Base-by-base conservation (phyloP, 2,888 invertebrate species). In the Standfussiana lucernea region DNA sequence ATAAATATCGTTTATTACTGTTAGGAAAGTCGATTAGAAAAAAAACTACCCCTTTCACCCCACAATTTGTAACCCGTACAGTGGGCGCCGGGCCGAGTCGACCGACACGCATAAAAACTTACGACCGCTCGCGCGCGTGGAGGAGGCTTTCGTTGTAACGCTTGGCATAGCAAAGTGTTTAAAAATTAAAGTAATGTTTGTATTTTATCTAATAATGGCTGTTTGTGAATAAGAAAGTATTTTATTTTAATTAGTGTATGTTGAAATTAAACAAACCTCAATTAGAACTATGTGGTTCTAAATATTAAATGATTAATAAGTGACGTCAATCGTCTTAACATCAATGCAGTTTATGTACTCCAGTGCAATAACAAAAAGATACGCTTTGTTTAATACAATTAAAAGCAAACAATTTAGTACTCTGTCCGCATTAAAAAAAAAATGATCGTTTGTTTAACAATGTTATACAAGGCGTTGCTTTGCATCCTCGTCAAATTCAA, bases 1-100 rank as follows among this genome's bases (percentile, higher is more conserved):
- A 96, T 96, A 96, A 96, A 96, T 96, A 96, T 96, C 95, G 95
- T 96, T 96, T 96, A 96, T 96, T 96, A 96, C 96, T 94, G 96
- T 96, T 96, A 96, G 95, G 93, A 95, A 96, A 96, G 96, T 96
- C 96, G 96, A 96, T 96, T 96, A 96, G 94, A 96, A 96, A 96
- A 92, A 92, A 96, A 96, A 95, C 95, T 96, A 96, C 96, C 96
- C 96, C 96, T 96, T 96, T 96, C 95, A 95, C 95, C 96, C 96
- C 96, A 96, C 96, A 96, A 96, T 96, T 96, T 96, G 96, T 96
- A 96, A 96, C 96, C 96, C 96, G 95, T 96, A 93, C 96, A 95
- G 95, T 96, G 96, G 95, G 95, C 95, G 95, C 95, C 94, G 92
- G 62, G 77, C 83, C 71, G 80, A 47, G 90, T 90, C 90, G 91